Evolutionary conservation across 2,113 vertebrate species (phyloP), one percentile per base, ranked within the genome.

Genomic region (Takifugu bimaculatus): DNA sequence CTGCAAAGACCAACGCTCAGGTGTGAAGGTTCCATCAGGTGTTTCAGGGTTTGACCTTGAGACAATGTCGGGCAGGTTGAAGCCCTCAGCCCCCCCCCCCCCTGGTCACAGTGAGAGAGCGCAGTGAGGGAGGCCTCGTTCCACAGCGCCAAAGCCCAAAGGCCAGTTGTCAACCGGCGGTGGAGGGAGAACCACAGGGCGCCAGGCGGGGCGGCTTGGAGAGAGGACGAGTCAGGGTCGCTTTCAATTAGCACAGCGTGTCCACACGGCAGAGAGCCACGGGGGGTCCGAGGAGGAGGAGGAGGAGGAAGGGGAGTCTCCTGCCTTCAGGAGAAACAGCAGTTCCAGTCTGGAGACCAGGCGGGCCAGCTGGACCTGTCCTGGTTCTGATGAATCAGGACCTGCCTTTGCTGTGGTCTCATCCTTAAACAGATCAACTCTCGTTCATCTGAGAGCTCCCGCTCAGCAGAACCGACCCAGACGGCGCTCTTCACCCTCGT

Each of bases 161-260:
- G 81, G 32, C 32, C 32, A 35, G 32, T 35, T 35, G 32, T 35
- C 32, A 35, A 35, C 32, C 32, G 4, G 84, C 39, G 56, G 27
- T 53, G 75, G 65, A 64, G 71, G 53, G 26, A 67, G 72, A 84
- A 76, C 85, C 70, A 68, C 26, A 79, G 87, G 63, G 54, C 20
- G 49, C 61, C 68, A 63, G 75, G 57, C 72, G 43, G 71, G 80
- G 72, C 20, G 45, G 58, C 69, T 68, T 68, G 58, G 57, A 65
- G 72, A 81, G 13, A 76, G 85, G 84, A 87, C 83, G 57, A 83
- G 81, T 86, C 82, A 71, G 84, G 88, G 87, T 88, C 75, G 69
- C 70, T 80, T 87, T 88, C 77, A 86, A 80, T 89, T 85, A 85
- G 81, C 80, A 15, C 80, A 80, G 80, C 69, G 13, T 78, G 20